Base-by-base conservation (phyloP, 2,113 vertebrate species). In the Parotia lawesii region DNA sequence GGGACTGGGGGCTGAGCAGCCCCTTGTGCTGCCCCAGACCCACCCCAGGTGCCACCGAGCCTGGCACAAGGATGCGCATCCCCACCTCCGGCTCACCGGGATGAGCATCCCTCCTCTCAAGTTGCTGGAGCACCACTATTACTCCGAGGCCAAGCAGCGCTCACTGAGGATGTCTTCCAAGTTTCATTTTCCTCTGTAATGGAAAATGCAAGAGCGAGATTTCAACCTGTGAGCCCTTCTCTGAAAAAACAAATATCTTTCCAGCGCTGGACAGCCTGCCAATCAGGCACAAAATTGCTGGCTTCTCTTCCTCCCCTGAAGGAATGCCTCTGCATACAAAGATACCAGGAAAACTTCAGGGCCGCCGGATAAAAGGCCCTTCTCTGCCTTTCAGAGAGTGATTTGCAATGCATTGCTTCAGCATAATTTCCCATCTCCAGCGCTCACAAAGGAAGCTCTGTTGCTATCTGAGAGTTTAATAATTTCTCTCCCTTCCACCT, bases 371-470 rank as follows among this genome's bases (percentile, higher is more conserved):
- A 85, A 97, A 97, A 97, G 97, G 95, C 76, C 88, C 94, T 96
- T 96, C 96, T 96, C 96, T 93, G 93, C 95, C 80, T 67, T 91
- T 89, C 42, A 54, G 73, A 23, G 93, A 77, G 97, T 97, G 95
- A 97, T 98, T 97, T 98, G 97, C 97, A 97, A 97, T 97, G 97
- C 97, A 97, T 97, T 96, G 96, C 96, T 96, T 97, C 95, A 66
- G 96, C 97, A 96, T 97, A 96, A 97, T 97, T 97, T 97, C 95
- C 97, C 96, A 89, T 96, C 96, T 97, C 96, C 53, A 77, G 66
- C 15, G n/a, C 96, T 91, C 97, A 97, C 97, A 98, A 98, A 98
- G 96, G 95, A 85, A 15, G 94, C 94, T 96, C 97, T 95, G 94
- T 96, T 94, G 95, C 96, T 97, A 95, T 97, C 96, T 94, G 79